Evolutionary conservation across 2,888 invertebrate genomes (phyloP).

Genomic region (Pimpla rufipes): DNA sequence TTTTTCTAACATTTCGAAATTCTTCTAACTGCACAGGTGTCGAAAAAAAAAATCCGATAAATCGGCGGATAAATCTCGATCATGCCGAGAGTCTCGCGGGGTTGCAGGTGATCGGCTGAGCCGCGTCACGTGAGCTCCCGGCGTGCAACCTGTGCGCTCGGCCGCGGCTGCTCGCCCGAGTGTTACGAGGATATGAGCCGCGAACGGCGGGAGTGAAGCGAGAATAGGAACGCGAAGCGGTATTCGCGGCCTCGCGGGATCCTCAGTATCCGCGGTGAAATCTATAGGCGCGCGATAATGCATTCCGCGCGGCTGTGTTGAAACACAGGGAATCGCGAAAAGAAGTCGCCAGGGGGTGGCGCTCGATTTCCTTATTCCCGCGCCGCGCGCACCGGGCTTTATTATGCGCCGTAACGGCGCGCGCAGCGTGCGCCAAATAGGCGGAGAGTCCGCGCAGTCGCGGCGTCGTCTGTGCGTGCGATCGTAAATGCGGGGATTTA

Average conservation of each 20-base stretch:
- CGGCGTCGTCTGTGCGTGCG: not conserved
- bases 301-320: constrained; percentile 46
- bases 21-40: not conserved
- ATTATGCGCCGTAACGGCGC: constrained; percentile 35
- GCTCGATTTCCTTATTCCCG: constrained; percentile 32
- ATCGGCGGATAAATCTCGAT: constrained; percentile 12
- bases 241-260: constrained; percentile 14
- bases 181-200: not conserved
- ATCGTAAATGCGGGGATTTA: constrained; percentile 29
- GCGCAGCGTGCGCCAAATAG: constrained; percentile 41
- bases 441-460: not conserved
- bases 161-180: constrained; percentile 32
- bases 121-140: constrained; percentile 45
- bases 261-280: constrained; percentile 51
- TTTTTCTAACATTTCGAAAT: too few species aligned
- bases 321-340: constrained; percentile 44
- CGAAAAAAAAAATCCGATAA: constrained; percentile 8
- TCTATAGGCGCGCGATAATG: constrained; percentile 66
- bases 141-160: constrained; percentile 46
- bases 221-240: constrained; percentile 32
- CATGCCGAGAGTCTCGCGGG: not conserved
- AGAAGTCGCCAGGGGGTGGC: constrained; percentile 36
- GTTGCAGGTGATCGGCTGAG: constrained; percentile 9
- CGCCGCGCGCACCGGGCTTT: constrained; percentile 33
- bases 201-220: constrained; percentile 21